Conservation (phyloP, 2,888 invertebrate genomes). For the Alloplasta piceator region DNA sequence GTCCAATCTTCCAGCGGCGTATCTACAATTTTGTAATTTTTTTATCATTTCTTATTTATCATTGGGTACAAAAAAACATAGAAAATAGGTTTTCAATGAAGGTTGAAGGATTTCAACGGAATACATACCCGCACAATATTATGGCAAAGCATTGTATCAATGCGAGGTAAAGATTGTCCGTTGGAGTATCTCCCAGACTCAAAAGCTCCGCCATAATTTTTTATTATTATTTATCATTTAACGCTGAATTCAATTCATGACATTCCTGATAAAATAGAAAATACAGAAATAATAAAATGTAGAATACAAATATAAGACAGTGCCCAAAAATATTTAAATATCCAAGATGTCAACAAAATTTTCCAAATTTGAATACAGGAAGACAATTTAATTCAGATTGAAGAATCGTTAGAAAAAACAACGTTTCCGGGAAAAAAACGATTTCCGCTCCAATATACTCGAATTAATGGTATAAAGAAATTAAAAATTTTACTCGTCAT, state of each 20-base stretch:
- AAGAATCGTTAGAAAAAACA: not conserved
- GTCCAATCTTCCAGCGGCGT: conserved; percentile 93
- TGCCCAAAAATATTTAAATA: no score
- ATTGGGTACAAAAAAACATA: not conserved
- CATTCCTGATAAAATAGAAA: conserved; percentile 15
- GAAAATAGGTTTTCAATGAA: not conserved
- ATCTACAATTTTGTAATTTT: conserved; percentile 84
- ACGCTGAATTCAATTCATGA: conserved; percentile 10
- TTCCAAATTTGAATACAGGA: no score
- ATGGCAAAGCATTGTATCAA: conserved; percentile 96
- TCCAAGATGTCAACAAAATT: not conserved
- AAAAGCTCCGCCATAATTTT: conserved; percentile 42
- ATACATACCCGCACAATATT: conserved; percentile 93
- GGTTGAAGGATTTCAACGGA: not conserved
- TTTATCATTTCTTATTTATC: not conserved
- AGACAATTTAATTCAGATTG: not conserved
- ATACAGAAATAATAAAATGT: not conserved
- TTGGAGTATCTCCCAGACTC: conserved; percentile 79
- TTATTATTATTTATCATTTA: not conserved
- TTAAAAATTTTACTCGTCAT: conserved; percentile 51
- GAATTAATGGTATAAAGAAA: not conserved
- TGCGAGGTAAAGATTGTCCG: conserved; percentile 95
- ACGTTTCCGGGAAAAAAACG: not conserved
- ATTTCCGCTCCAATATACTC: conserved; percentile 3
- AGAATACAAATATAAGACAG: not conserved